Evolutionary conservation across 2,797 vertebrate genomes (phyloP), one percentile per base, ranked within the genome.

Genomic region (Eutrigla gurnardus): DNA sequence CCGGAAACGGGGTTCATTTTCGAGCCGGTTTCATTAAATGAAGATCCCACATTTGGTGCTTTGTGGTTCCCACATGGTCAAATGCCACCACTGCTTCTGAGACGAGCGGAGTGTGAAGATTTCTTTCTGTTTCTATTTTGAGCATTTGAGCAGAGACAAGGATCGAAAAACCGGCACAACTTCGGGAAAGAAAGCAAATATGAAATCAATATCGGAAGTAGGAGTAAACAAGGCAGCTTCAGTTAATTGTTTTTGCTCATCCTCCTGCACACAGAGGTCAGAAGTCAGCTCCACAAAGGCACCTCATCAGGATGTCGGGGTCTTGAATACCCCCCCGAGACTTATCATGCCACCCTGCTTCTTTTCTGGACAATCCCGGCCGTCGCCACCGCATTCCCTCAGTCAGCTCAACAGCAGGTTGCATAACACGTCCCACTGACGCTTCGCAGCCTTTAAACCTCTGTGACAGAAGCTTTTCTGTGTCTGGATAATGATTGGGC

Each of bases 401-500:
- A 55, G 43, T 60, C 25, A 45, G 64, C 37, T 42, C n/a, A 17
- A 35, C 60, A 12, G 53, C 52, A 50, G 39, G 50, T 85, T 85
- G 55, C 45, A 4, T 81, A 77, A 86, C 60, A 60, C 2, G 36
- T 47, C 18, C 50, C 32, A n/a, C 40, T 65, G 47, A 77, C 36
- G 67, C 47, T 54, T 53, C 65, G 63, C 62, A 65, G 70, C 55
- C 68, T 65, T 73, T 78, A 62, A 75, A 76, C 40, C 53, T 36
- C 50, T 57, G 49, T 36, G 58, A 77, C 72, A 70, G 58, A 63
- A 72, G 42, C 50, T n/a, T n/a, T 53, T 63, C 54, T 65, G 57
- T 84, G 79, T 68, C 78, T 68, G 80, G 78, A 75, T 80, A 61
- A 82, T 72, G 66, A 63, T 73, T 53, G 18, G 58, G 39, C 61